Conservation (phyloP, 1,140 invertebrate genomes). For the Papilio polytes region DNA sequence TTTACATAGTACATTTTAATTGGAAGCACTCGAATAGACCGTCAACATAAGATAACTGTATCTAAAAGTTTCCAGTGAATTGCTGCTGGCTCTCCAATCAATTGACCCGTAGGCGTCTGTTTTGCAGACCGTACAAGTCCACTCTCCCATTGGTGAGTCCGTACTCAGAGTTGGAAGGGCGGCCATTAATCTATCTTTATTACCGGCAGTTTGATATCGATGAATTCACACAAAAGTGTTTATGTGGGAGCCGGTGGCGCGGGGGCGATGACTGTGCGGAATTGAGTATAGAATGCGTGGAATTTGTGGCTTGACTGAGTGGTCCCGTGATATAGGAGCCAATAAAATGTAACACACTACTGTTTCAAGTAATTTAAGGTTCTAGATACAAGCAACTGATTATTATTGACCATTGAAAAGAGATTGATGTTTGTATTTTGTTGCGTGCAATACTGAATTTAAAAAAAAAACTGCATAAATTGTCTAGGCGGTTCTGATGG, state of each 20-base stretch:
- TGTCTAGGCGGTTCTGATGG: too few species aligned
- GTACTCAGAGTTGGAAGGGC: slow-evolving; percentile 45
- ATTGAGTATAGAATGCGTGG: slow-evolving; percentile 43
- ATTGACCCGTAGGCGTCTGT: background rate
- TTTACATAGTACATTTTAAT: background rate
- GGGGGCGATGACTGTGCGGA: slow-evolving; percentile 43
- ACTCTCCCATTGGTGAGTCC: slow-evolving; percentile 23
- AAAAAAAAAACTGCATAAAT: too few species aligned
- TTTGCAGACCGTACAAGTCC: slow-evolving; percentile 38
- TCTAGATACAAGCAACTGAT: too few species aligned
- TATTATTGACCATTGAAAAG: background rate
- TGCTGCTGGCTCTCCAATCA: background rate
- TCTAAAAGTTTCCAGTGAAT: background rate
- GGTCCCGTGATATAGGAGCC: slow-evolving; percentile 46
- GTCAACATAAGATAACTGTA: background rate
- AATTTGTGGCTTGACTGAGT: slow-evolving; percentile 52
- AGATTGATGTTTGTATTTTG: background rate
- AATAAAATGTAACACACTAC: slow-evolving; percentile 44
- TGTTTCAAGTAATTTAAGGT: slow-evolving; percentile 15
- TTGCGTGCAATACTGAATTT: too few species aligned
- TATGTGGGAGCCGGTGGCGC: slow-evolving; percentile 49
- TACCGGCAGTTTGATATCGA: slow-evolving; percentile 71
- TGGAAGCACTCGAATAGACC: background rate
- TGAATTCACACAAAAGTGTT: slow-evolving; percentile 75
- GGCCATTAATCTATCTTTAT: slow-evolving; percentile 77